Percentiles rank a stretch among this genome's conserved stretches.
Evolutionary conservation across 2,888 invertebrate species (phyloP).

Genomic region (Cordilura impudica): DNA sequence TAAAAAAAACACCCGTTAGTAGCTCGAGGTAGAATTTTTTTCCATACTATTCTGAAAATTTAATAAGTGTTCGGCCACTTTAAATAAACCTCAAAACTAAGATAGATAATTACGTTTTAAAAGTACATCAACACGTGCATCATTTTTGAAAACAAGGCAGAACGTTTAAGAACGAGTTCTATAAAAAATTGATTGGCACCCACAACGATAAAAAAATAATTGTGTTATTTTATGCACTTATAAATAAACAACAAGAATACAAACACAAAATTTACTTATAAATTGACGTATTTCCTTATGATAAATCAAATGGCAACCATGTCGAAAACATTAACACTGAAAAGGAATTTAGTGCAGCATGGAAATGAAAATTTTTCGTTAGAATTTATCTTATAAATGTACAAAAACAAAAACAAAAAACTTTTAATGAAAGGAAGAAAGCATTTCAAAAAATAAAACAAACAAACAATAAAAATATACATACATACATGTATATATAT

Average conservation of each 20-base stretch:
- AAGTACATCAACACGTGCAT: no score
- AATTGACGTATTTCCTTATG: conserved; percentile 54
- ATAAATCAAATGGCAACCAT: conserved; percentile 29
- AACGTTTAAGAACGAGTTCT: background rate
- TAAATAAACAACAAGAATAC: background rate
- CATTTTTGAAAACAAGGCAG: no score
- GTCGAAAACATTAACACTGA: background rate
- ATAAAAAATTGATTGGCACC: background rate
- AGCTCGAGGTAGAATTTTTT: no score
- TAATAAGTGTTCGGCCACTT: no score
- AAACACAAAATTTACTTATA: conserved; percentile 10
- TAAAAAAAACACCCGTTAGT: no score
- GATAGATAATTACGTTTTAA: no score
- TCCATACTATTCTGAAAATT: no score
- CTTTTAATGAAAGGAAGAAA: conserved; percentile 23
- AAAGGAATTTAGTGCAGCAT: conserved; percentile 40
- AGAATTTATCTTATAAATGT: conserved; percentile 21
- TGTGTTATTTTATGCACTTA: conserved; percentile 11
- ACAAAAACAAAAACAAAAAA: background rate
- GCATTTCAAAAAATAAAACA: background rate
- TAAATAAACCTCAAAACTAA: no score
- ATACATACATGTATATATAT: conserved; percentile 7
- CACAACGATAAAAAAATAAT: conserved; percentile 8
- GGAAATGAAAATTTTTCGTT: conserved; percentile 18
- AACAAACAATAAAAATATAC: background rate